Evolutionary conservation across 2,888 invertebrate species (phyloP).

Genomic region (Sinodicranocentrus sp.): DNA sequence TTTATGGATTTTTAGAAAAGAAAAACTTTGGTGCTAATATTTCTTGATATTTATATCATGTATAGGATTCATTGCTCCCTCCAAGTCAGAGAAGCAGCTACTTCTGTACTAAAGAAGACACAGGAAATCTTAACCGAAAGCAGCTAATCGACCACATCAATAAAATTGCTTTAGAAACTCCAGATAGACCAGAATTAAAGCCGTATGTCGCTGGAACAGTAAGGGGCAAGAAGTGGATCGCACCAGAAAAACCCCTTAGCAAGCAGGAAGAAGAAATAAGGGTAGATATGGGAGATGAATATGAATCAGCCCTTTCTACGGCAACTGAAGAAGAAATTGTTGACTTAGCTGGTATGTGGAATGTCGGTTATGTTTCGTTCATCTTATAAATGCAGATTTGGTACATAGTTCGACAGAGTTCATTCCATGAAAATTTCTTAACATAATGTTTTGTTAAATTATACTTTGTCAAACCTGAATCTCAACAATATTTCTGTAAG

Average conservation of each 20-base stretch:
- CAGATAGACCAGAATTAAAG: constrained; percentile 97
- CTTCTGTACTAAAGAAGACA: constrained; percentile 96
- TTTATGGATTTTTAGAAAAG: no score
- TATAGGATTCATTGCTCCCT: constrained; percentile 98
- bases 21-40: no score
- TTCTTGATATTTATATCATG: no score
- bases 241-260: constrained; percentile 84
- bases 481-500: constrained; percentile 99
- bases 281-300: constrained; percentile 95
- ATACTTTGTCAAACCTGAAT: no score
- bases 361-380: no score
- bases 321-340: constrained; percentile 98
- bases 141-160: constrained; percentile 97
- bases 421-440: constrained; percentile 2
- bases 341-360: constrained; percentile 93
- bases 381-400: background rate
- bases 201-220: constrained; percentile 94
- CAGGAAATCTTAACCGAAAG: constrained; percentile 97
- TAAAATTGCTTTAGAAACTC: constrained; percentile 98
- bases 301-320: constrained; percentile 91
- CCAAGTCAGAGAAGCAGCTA: constrained; percentile 97
- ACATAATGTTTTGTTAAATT: no score
- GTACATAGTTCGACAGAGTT: constrained; percentile 6
- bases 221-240: constrained; percentile 96
- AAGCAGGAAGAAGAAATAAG: constrained; percentile 95